A percentile compares a stretch with the other conserved stretches of the same genome.
These are phyloP conservation scores for Philotrypesis tridentata DNA, from an alignment of 1,140 invertebrate species.

Conservation along the genomic window DNA sequence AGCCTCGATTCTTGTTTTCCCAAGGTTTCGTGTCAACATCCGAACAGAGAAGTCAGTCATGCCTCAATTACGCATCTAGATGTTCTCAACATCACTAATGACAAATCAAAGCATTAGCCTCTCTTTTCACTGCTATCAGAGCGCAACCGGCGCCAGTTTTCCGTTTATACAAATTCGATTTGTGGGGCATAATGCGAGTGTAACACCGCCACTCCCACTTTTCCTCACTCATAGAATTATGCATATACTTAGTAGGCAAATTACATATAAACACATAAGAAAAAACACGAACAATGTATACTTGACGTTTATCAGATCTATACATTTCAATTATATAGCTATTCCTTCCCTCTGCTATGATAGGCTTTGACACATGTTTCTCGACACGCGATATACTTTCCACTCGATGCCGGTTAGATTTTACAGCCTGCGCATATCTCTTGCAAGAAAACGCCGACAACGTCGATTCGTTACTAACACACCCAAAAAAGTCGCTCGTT, in stretches of 20 bases:
- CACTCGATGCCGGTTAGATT: too few species aligned
- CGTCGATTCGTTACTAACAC: too few species aligned
- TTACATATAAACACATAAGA: too few species aligned
- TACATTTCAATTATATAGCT: not conserved
- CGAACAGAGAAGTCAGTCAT: not conserved
- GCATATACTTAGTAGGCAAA: not conserved
- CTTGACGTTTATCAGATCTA: not conserved
- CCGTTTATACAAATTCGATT: not conserved
- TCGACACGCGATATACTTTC: too few species aligned
- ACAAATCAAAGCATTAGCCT: not conserved
- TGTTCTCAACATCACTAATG: not conserved
- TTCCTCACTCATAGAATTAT: not conserved
- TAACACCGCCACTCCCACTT: not conserved
- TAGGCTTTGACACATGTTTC: too few species aligned
- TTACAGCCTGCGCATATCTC: too few species aligned
- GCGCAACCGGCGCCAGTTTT: not conserved
- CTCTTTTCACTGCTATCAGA: slow-evolving; percentile 15
- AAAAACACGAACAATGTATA: too few species aligned
- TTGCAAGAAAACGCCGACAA: too few species aligned
- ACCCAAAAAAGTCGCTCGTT: too few species aligned
- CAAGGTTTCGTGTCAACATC: not conserved
- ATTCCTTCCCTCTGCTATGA: too few species aligned
- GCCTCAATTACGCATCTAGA: not conserved
- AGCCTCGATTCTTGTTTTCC: not conserved
- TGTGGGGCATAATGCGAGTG: not conserved